A percentile compares a stretch with the other conserved stretches of the same genome.
These are phyloP conservation scores for Electrophaes corylata DNA, from an alignment of 2,888 invertebrate genomes.

Conservation along the genomic window DNA sequence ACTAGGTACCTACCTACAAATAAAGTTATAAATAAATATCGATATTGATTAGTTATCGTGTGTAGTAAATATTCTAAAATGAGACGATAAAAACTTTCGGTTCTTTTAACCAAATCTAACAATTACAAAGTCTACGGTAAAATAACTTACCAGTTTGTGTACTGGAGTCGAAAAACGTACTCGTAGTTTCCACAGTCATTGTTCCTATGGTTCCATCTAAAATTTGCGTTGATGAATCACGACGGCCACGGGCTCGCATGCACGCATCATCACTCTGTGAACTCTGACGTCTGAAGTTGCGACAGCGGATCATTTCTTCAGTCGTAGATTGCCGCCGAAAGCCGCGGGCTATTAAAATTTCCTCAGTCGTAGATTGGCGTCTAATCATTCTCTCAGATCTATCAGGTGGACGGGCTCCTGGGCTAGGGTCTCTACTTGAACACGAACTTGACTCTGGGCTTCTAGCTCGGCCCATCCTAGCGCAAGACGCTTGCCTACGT, in stretches of 20 bases:
- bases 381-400: conserved; percentile 88
- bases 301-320: conserved; percentile 96
- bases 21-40: no score
- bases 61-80: no score
- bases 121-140: no score
- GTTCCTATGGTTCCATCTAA: conserved; percentile 95
- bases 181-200: conserved; percentile 96
- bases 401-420: conserved; percentile 86
- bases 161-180: conserved; percentile 96
- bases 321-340: conserved; percentile 95
- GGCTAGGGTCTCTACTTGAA: conserved; percentile 93
- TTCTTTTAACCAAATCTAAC: no score
- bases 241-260: conserved; percentile 87
- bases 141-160: conserved; percentile 93
- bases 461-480: conserved; percentile 82
- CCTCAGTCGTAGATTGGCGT: conserved; percentile 95
- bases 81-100: no score
- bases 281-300: conserved; percentile 95
- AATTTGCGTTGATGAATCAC: conserved; percentile 95
- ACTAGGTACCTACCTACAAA: no score
- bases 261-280: conserved; percentile 94
- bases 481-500: conserved; percentile 92
- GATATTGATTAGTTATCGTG: no score
- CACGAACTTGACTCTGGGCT: conserved; percentile 91
- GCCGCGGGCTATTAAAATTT: conserved; percentile 94